Evolutionary conservation across 2,888 invertebrate genomes (phyloP), one percentile per base, ranked within the genome.

Genomic region (Phania funesta): DNA sequence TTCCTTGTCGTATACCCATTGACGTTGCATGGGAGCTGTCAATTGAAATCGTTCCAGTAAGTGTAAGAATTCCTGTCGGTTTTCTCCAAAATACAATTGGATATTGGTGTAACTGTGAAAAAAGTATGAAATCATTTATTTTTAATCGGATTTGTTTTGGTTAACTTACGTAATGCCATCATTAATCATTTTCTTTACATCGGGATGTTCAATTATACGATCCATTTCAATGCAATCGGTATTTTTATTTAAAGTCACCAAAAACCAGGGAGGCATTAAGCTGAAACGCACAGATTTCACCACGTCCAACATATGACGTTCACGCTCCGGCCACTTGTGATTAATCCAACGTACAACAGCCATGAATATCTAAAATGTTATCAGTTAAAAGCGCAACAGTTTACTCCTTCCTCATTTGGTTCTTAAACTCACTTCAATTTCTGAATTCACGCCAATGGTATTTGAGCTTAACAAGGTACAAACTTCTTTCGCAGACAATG

Each of bases 261-360:
- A 92, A 86, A 96, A 95, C 94, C 96, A 95, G 0, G 96, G 95
- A 0, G 95, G 94, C 86, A 96, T 94, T 48, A 96, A 92, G 0
- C 96, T 95, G 87, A 96, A 96, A 29, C 96, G 93, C 0, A 96
- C 93, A 87, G 95, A 95, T 1, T 92, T 92, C 90, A 96, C 92
- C 0, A 96, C 92, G 7, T 94, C 93, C 0, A 93, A 90, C 22
- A 94, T 91, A 81, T 76, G 44, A 20, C 91, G 89, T 20, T 93
- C 92, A 0, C 96, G 92, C 2, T 92, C 90, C 0, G 92, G 87
- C 95, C 95, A 96, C 86, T 95, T 93, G 58, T 94, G 93, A 88
- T 94, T 93, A 22, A 96, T 88, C 96, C 96, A 96, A 20, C 96
- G 92, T 0, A 96, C 94, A 0, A 94, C 96, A 0, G 96, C 93